These are phyloP conservation scores for Oreochromis mossambicus DNA, from an alignment of 2,797 vertebrate genomes.

Conservation along the genomic window DNA sequence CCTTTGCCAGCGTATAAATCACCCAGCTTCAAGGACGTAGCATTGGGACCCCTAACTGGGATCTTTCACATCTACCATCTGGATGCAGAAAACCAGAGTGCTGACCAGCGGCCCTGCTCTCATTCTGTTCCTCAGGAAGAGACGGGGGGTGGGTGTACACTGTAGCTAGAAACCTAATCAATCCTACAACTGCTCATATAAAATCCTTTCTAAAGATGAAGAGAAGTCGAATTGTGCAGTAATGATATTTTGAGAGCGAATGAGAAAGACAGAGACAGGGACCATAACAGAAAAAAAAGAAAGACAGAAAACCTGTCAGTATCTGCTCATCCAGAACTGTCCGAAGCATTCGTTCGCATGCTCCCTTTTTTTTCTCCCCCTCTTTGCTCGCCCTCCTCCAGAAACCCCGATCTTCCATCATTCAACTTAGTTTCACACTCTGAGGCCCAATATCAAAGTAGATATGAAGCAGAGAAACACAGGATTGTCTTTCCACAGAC, in stretches of 20 bases:
- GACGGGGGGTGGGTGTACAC: not conserved
- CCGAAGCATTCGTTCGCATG: slow-evolving; percentile 30
- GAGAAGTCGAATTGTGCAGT: not conserved
- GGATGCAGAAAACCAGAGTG: slow-evolving; percentile 69
- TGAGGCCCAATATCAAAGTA: slow-evolving; percentile 49
- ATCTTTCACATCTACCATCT: slow-evolving; percentile 75
- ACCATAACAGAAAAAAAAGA: not conserved
- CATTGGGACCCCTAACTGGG: slow-evolving; percentile 75
- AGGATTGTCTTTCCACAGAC: slow-evolving; percentile 47
- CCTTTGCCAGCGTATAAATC: slow-evolving; percentile 72
- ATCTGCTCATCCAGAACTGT: slow-evolving; percentile 58
- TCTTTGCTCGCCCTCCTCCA: slow-evolving; percentile 9
- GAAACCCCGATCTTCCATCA: slow-evolving; percentile 43
- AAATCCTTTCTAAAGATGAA: slow-evolving; percentile 18
- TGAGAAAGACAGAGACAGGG: not conserved
- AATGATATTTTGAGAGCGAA: slow-evolving; percentile 25
- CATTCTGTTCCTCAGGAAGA: slow-evolving; percentile 56
- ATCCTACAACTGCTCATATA: slow-evolving; percentile 22
- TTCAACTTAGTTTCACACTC: slow-evolving; percentile 59
- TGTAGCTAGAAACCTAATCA: slow-evolving; percentile 39
- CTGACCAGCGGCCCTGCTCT: slow-evolving; percentile 70
- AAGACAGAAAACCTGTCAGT: slow-evolving; percentile 27
- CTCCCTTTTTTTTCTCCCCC: not conserved
- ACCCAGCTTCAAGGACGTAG: slow-evolving; percentile 74
- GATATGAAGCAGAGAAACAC: slow-evolving; percentile 60